Base-by-base conservation (phyloP, 2,113 vertebrate species). In the Toxotes jaculatrix region DNA sequence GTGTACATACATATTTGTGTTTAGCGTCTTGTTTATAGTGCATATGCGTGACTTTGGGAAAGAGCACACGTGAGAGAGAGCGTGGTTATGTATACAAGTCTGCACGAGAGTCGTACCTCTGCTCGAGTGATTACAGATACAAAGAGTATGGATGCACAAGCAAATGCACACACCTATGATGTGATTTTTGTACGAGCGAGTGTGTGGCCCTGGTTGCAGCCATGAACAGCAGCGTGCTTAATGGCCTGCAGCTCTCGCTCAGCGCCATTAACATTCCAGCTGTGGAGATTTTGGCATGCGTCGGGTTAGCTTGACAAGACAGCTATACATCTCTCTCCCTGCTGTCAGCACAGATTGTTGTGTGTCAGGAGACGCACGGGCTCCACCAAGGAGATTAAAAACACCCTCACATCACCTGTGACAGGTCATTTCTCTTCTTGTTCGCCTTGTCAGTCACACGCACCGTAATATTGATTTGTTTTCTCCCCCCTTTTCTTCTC, bases 201-300 rank as follows among this genome's bases (percentile, higher is more conserved):
- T 83, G 79, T 78, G 85, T 87, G 82, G 73, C 73, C 77, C 23
- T 42, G 32, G 62, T 40, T 65, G 57, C 62, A 56, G 56, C 60
- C 72, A 19, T 5, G 60, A 78, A 27, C 70, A 14, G 59, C 84
- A 51, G 67, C 64, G 11, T 23, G 74, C 42, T 71, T 82, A 68
- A 79, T 85, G 79, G 89, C 93, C 91, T 85, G 3, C 85, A 87
- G 92, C 88, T 53, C 65, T 79, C n/a, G 78, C 79, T 84, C 55
- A 23, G 79, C 49, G 53, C 91, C 87, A 91, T 94, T 95, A 95
- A 94, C 94, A 95, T 95, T 94, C 93, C 93, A 93, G 87, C 75
- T 90, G 85, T 82, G 67, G 85, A 88, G 91, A 90, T 89, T 78
- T 89, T 88, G 85, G 82, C 89, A 87, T 78, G 88, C 85, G 19